Base-by-base conservation (phyloP, 64 coral and sea anemone genomes). In the Stichodactyla mertensii region DNA sequence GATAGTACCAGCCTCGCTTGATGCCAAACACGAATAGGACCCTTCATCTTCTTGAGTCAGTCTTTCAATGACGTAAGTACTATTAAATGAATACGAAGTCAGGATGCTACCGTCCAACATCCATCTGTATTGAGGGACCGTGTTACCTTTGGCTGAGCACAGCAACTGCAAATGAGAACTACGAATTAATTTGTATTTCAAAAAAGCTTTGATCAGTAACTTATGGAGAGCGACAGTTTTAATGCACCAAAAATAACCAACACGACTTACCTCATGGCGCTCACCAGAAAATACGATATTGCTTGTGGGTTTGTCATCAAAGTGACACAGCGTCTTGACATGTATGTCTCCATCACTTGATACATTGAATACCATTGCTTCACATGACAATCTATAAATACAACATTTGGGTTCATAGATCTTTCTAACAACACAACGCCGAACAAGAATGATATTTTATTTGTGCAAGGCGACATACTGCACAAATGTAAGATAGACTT, bases 311-410 rank as follows among this genome's bases (percentile, higher is more conserved):
- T 20, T 36, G 64, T 87, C 51, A 4, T 87, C 84, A 69, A 96
- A 96, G 51, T 83, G 55, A 59, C 94, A 96, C 0, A 96, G 77
- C 10, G 91, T 90, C 10, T 96, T 83, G 0, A 88, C 80, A 1
- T 78, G 61, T 20, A 96, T 84, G 3, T 59, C 52, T 16, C 94
- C 94, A 18, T 89, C 67, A 5, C 89, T 87, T 15, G 91, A 85
- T 64, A 96, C 82, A 55, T 7, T 85, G 83, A 93, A 96, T 10
- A 90, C 85, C 88, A 96, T 96, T 0, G 94, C 94, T 82, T 96
- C 80, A 55, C 94, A 96, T 24, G 87, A 45, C 5, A 89, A 79
- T 0, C 94, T 96, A 52, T 1, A 4, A 86, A 85, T 16, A 58
- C 56, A 58, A 28, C 69, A 23, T 27, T 66, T n/a, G 62, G 5